Evolutionary conservation across 2,797 vertebrate species (phyloP).

Genomic region (Podargus strigoides): DNA sequence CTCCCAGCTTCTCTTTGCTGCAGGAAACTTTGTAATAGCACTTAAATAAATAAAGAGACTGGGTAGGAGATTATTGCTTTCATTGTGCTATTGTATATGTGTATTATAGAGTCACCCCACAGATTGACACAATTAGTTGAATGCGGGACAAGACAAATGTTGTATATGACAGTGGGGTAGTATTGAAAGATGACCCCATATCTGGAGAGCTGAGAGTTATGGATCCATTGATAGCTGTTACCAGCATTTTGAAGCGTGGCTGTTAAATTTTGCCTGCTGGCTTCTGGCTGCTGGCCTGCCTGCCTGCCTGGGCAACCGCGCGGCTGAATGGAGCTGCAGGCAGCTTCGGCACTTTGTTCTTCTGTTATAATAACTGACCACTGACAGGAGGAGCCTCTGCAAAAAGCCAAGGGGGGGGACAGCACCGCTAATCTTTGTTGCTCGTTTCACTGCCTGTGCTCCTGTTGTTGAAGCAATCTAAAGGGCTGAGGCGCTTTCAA

Average conservation of each 20-base stretch:
- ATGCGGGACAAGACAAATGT: constrained; percentile 82
- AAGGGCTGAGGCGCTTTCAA: neutral
- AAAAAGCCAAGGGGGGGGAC: constrained; percentile 30
- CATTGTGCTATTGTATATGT: constrained; percentile 91
- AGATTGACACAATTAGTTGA: constrained; percentile 79
- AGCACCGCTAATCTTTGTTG: constrained; percentile 55
- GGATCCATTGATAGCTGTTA: constrained; percentile 78
- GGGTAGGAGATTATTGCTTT: constrained; percentile 90
- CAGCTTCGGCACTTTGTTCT: constrained; percentile 78
- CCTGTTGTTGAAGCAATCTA: neutral
- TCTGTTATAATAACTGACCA: constrained; percentile 71
- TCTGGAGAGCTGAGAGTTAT: constrained; percentile 80
- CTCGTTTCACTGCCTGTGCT: neutral
- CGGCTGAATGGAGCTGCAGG: constrained; percentile 79
- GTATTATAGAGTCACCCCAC: constrained; percentile 75
- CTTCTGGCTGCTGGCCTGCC: constrained; percentile 79
- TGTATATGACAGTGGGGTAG: constrained; percentile 86
- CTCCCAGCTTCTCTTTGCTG: constrained; percentile 78
- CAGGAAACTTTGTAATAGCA: constrained; percentile 88
- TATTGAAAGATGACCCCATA: constrained; percentile 87
- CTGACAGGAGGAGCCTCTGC: constrained; percentile 68
- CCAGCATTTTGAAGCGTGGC: constrained; percentile 76
- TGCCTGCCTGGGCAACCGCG: constrained; percentile 65
- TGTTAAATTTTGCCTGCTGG: constrained; percentile 80
- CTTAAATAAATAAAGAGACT: constrained; percentile 86